A percentile compares a stretch with the other conserved stretches of the same genome.
Conservation (phyloP, 1,140 invertebrate species). For the Phocides pigmalion region DNA sequence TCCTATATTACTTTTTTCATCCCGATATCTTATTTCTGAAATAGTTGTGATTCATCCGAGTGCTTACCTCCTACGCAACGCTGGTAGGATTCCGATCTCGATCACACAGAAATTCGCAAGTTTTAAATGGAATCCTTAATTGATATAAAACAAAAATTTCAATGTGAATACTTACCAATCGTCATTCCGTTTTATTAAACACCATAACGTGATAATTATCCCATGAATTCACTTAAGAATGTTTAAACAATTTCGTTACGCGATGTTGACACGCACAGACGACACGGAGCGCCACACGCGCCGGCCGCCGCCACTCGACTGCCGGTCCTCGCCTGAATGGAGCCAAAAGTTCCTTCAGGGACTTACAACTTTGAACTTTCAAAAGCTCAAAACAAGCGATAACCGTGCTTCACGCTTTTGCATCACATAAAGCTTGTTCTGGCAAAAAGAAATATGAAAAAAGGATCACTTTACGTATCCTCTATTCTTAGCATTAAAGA, state of each 20-base stretch:
- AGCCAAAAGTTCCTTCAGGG: conserved; percentile 5
- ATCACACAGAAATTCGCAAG: too few species aligned
- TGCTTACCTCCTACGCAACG: too few species aligned
- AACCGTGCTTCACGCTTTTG: neutral
- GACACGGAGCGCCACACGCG: neutral
- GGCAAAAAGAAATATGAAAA: too few species aligned
- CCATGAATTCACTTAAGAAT: neutral
- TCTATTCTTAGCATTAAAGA: too few species aligned
- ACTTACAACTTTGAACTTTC: conserved; percentile 5
- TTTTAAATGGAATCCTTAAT: too few species aligned
- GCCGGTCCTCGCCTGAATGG: neutral
- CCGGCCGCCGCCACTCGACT: neutral
- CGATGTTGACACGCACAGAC: neutral
- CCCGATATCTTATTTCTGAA: too few species aligned
- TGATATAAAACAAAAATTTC: too few species aligned
- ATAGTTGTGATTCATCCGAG: too few species aligned
- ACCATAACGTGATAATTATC: neutral
- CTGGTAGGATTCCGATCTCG: too few species aligned
- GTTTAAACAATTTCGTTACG: neutral
- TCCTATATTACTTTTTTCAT: too few species aligned
- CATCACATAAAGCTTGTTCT: too few species aligned
- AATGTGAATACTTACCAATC: neutral
- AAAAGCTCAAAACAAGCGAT: neutral
- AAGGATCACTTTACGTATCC: too few species aligned
- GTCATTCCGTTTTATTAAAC: neutral